Evolutionary conservation across 2,797 vertebrate genomes (phyloP), one percentile per base, ranked within the genome.

Genomic region (Acomys russatus): DNA sequence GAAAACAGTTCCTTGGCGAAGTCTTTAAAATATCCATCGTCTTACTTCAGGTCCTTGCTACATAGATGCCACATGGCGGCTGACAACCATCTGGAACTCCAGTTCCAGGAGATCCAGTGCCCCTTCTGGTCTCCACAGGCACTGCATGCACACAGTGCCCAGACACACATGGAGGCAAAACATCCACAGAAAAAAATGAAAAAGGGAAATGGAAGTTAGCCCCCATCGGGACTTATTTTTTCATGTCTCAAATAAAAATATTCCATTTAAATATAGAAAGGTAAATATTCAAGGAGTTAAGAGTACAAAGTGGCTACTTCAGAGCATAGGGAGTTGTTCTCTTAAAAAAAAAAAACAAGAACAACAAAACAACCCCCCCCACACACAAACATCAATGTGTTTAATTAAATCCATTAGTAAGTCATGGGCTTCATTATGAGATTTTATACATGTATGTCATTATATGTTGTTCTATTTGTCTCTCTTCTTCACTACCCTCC

Each of bases 281-380:
- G n/a, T 54, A 89, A 92, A 92, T 86, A 91, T 61, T 51, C 63
- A 82, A 97, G 76, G 22, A 66, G 9, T 59, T 89, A 89, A 86
- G 61, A 94, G 68, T 8, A 95, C 44, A 85, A 86, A 78, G 35
- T 66, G 54, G 54, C 82, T 95, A 68, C 28, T 92, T 94, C 64
- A 0, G 73, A 54, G 12, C 70, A 86, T 30, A 88, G 12, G 23
- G 20, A 91, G 71, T 63, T 35, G 9, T 59, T 80, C 30, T 35
- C 28, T 56, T 56, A 54, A 78, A 22, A 20, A 49, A 12, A 49
- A 49, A 44, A 44, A n/a, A n/a, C n/a, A n/a, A 44, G 44, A 44
- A 44, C 44, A 30, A 77, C 38, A 28, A 74, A 74, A 44, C 9
- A 44, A 3, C 44, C 44, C n/a, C 44, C 44, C 44, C 44, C 44